These are phyloP conservation scores for Plectropomus leopardus DNA, from an alignment of 2,113 vertebrate species.

Conservation along the genomic window DNA sequence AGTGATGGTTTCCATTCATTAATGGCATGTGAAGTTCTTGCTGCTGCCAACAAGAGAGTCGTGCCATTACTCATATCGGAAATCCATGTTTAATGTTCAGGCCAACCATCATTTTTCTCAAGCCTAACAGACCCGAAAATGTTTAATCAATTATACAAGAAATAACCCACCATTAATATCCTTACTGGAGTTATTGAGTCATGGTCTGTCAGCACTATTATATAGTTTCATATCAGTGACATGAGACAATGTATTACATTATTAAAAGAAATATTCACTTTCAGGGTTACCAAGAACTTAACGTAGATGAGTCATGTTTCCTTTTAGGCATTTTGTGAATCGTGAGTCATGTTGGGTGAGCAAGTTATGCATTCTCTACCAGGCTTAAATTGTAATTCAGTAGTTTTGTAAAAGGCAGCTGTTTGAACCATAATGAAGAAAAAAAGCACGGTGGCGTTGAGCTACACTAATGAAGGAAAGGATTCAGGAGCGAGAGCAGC, in stretches of 20 bases:
- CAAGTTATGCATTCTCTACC: constrained; percentile 14
- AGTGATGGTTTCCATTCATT: constrained; percentile 64
- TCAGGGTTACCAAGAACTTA: background rate
- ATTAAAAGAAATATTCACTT: constrained; percentile 4
- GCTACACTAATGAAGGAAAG: constrained; percentile 67
- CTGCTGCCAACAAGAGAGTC: constrained; percentile 19
- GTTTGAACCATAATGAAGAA: constrained; percentile 62
- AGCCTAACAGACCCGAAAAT: constrained; percentile 73
- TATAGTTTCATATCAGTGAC: constrained; percentile 40
- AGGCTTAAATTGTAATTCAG: constrained; percentile 31
- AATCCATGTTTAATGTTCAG: constrained; percentile 76
- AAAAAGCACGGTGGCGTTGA: constrained; percentile 4
- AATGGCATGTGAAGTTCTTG: constrained; percentile 52
- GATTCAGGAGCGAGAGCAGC: constrained; percentile 61
- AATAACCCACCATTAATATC: constrained; percentile 62
- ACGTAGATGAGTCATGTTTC: background rate
- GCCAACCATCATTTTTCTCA: constrained; percentile 68
- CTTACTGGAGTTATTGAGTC: constrained; percentile 53
- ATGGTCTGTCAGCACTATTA: constrained; percentile 50
- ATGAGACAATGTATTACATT: constrained; percentile 6
- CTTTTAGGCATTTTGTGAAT: constrained; percentile 4
- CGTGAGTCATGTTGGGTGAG: background rate
- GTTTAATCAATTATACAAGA: constrained; percentile 77
- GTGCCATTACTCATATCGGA: constrained; percentile 71
- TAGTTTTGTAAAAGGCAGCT: constrained; percentile 11